phyloP scores from a whole-genome alignment of 2,888 invertebrate species.

The Alloplasta piceator region DNA sequence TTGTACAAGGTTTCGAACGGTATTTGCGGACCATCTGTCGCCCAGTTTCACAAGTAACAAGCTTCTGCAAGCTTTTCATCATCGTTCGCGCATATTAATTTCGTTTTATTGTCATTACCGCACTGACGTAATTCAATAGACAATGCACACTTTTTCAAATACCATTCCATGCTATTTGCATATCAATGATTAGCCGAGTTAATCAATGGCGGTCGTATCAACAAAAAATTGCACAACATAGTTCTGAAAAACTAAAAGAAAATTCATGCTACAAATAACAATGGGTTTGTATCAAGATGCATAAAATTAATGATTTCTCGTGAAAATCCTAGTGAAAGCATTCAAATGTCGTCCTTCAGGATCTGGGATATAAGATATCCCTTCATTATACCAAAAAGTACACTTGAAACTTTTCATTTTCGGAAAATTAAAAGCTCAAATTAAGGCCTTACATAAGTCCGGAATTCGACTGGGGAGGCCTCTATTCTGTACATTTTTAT shows the following conservation, averaged over 20 bases:
- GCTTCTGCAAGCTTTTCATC: slow-evolving; percentile 5
- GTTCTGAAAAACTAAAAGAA: neutral
- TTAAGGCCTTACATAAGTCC: too few species aligned
- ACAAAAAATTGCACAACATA: neutral
- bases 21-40: slow-evolving; percentile 38
- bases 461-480: too few species aligned
- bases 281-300: too few species aligned
- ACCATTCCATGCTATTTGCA: slow-evolving; percentile 45
- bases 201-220: slow-evolving; percentile 49
- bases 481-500: too few species aligned
- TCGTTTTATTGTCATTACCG: slow-evolving; percentile 5
- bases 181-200: slow-evolving; percentile 45
- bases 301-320: too few species aligned
- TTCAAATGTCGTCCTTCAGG: too few species aligned
- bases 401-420: too few species aligned
- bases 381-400: too few species aligned
- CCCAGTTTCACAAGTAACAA: slow-evolving; percentile 41
- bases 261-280: neutral
- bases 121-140: neutral
- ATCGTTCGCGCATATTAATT: slow-evolving; percentile 24
- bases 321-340: too few species aligned
- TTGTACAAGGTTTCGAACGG: slow-evolving; percentile 30
- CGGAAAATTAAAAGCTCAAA: too few species aligned
- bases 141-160: neutral
- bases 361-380: too few species aligned